Evolutionary conservation across 2,888 invertebrate genomes (phyloP), one percentile per base, ranked within the genome.

Genomic region (Lasioglossum pauxillum): DNA sequence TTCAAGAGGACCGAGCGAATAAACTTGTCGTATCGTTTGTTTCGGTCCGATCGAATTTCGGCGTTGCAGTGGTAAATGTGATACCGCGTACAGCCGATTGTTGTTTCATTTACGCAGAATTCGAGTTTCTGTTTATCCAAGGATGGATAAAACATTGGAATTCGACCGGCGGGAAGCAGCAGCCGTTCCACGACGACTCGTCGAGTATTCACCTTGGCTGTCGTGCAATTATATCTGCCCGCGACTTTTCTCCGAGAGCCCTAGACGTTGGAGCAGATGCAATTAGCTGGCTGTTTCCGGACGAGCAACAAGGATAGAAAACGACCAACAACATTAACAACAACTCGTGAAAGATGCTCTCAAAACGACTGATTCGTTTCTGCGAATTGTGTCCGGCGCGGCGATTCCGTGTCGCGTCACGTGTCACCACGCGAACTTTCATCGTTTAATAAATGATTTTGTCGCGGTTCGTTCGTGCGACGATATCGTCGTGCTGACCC

Each of bases 381-480:
- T n/a, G 41, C n/a, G 41, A 38, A 71, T 41, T 71, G 64, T 41
- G 38, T 44, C 14, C 38, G 14, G 49, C 49, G 23, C 16, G 31
- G 67, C 72, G 12, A 41, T 73, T 67, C 78, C 69, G 69, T n/a
- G 46, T 72, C 71, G 35, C 35, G 64, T 27, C 64, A 35, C 64
- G 31, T 64, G 64, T 64, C 35, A 35, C 64, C 64, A 64, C 64
- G 64, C 31, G 64, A 64, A 46, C 35, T 38, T 78, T 72, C 64
- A 41, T 67, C 73, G 49, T 41, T 82, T 82, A 75, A 78, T 75
- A 82, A 82, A 75, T 38, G 64, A 71, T 75, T 82, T 78, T 38
- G 75, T 78, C 71, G 78, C 78, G 78, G 75, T 78, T 80, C 73
- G 78, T 71, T 77, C 64, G 78, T 71, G 49, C 69, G 78, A 82